Evolutionary conservation across 2,888 invertebrate genomes (phyloP).

Genomic region (Cenopis cana): DNA sequence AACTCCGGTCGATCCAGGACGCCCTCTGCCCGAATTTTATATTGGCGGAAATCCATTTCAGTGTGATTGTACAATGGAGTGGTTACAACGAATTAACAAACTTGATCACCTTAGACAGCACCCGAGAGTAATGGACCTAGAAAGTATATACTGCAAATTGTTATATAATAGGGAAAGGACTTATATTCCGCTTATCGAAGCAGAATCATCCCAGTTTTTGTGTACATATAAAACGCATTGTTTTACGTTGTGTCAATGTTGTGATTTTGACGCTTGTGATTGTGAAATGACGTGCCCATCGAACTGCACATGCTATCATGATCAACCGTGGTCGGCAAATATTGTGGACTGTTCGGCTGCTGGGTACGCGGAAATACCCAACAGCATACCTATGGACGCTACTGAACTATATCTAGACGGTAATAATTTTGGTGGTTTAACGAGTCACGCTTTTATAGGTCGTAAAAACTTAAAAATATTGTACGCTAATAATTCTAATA

Average conservation of each 20-base stretch:
- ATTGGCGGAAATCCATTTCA: constrained; percentile 97
- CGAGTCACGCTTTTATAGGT: constrained; percentile 95
- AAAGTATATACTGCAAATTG: constrained; percentile 95
- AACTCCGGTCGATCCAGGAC: constrained; percentile 90
- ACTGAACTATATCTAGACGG: constrained; percentile 97
- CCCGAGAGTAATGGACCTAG: constrained; percentile 95
- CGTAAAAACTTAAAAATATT: constrained; percentile 95
- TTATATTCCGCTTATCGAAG: constrained; percentile 94
- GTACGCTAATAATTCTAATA: constrained; percentile 95
- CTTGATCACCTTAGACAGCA: constrained; percentile 93
- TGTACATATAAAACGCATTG: constrained; percentile 97
- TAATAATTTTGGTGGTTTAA: constrained; percentile 94
- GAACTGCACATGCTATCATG: constrained; percentile 97
- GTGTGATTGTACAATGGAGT: constrained; percentile 98
- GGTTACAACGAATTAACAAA: constrained; percentile 96
- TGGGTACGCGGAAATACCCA: constrained; percentile 93
- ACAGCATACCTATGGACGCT: constrained; percentile 97
- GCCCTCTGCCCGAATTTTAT: constrained; percentile 94
- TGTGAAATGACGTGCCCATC: constrained; percentile 98
- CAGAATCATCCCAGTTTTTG: constrained; percentile 95
- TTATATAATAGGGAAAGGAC: constrained; percentile 93
- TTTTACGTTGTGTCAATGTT: constrained; percentile 97
- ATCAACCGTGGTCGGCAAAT: constrained; percentile 96
- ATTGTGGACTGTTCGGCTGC: constrained; percentile 95
- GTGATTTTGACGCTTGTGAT: constrained; percentile 98